These are phyloP conservation scores for Etheostoma cragini DNA, from an alignment of 2,113 vertebrate genomes.

Conservation along the genomic window DNA sequence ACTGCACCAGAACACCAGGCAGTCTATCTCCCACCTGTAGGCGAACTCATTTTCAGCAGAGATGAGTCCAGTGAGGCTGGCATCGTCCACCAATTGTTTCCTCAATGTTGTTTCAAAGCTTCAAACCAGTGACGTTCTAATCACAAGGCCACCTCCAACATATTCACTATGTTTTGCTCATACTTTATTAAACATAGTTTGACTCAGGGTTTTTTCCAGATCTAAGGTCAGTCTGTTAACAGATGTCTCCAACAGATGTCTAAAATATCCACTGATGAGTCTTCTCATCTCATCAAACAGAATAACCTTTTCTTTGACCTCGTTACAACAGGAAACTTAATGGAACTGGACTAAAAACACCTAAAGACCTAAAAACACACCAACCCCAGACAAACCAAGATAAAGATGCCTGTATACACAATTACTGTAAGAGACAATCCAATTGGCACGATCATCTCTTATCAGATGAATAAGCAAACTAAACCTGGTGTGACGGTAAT, in stretches of 20 bases:
- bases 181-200: constrained; percentile 8
- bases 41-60: too few relatives aligned
- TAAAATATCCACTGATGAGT: constrained; percentile 21
- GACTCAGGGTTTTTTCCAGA: background rate
- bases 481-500: background rate
- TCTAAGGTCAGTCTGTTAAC: constrained; percentile 36
- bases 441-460: background rate
- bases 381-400: background rate
- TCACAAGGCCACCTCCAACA: background rate
- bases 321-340: background rate
- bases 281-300: constrained; percentile 14
- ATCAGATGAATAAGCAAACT: background rate
- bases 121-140: constrained; percentile 2
- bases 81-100: background rate
- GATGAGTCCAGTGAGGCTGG: too few relatives aligned
- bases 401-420: background rate
- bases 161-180: background rate
- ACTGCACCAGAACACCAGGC: too few relatives aligned
- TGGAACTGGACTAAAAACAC: background rate
- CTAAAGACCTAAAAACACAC: too few relatives aligned
- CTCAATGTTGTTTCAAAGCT: constrained; percentile 12
- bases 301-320: constrained; percentile 37
- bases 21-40: too few relatives aligned
- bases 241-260: constrained; percentile 60
- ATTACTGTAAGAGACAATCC: background rate